Evolutionary conservation across 2,888 invertebrate genomes (phyloP).

Genomic region (Ochropleura leucogaster): DNA sequence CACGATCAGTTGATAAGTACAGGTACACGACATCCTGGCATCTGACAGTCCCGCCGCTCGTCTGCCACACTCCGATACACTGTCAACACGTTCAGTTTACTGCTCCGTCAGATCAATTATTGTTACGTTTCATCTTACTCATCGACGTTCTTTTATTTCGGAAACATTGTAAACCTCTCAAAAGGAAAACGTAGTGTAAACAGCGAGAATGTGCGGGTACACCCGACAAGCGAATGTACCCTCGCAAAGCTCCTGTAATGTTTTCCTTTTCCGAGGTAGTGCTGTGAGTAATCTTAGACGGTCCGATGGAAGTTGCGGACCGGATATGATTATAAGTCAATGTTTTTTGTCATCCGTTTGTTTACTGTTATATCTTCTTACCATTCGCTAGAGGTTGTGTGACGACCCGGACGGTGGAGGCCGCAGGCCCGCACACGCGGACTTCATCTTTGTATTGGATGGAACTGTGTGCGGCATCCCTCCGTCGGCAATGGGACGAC

Average conservation of each 20-base stretch:
- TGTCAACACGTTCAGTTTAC: slow-evolving; percentile 51
- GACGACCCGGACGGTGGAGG: slow-evolving; percentile 79
- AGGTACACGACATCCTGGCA: slow-evolving; percentile 61
- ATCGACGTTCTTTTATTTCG: slow-evolving; percentile 68
- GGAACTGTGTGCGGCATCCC: slow-evolving; percentile 76
- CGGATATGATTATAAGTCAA: slow-evolving; percentile 80
- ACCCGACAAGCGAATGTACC: slow-evolving; percentile 79
- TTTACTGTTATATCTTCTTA: slow-evolving; percentile 83
- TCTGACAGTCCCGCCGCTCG: slow-evolving; percentile 73
- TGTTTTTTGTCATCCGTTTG: slow-evolving; percentile 80
- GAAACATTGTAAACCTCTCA: slow-evolving; percentile 84
- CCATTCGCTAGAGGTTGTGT: slow-evolving; percentile 82
- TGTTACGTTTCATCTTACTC: slow-evolving; percentile 63
- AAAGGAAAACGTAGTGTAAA: slow-evolving; percentile 82
- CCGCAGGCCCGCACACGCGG: slow-evolving; percentile 69
- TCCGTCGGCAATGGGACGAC: slow-evolving; percentile 80
- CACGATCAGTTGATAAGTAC: slow-evolving; percentile 69
- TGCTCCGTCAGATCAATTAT: slow-evolving; percentile 55
- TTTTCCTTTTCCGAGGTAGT: slow-evolving; percentile 83
- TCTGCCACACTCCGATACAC: slow-evolving; percentile 71
- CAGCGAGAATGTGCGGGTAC: slow-evolving; percentile 84
- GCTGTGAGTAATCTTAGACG: slow-evolving; percentile 79
- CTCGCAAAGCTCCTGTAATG: slow-evolving; percentile 82
- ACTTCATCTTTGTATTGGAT: slow-evolving; percentile 69
- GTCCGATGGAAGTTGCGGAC: slow-evolving; percentile 89